Conservation (phyloP, 2,888 invertebrate genomes). For the Cephus pygmeus region DNA sequence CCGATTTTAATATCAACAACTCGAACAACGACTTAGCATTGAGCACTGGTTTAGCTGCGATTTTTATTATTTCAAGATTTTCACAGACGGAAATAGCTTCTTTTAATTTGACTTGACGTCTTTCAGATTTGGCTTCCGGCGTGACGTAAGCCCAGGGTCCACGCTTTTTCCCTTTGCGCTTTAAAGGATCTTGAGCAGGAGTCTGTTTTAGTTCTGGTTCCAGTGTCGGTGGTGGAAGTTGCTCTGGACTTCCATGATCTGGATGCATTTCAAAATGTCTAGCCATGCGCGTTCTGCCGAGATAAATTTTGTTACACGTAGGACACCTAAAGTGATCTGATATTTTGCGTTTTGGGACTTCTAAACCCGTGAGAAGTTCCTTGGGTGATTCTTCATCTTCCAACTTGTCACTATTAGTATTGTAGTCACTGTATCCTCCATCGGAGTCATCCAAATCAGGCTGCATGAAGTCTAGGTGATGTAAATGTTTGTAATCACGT, state of each 20-base stretch:
- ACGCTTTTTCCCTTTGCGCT: constrained; percentile 61
- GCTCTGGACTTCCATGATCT: constrained; percentile 68
- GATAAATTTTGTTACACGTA: constrained; percentile 74
- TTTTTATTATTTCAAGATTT: constrained; percentile 54
- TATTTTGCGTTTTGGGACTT: constrained; percentile 65
- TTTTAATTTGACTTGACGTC: constrained; percentile 54
- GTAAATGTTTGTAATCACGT: constrained; percentile 71
- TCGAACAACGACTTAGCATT: constrained; percentile 56
- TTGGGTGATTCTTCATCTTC: constrained; percentile 54
- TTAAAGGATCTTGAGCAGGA: constrained; percentile 43
- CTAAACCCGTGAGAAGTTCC: constrained; percentile 55
- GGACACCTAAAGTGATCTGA: constrained; percentile 71
- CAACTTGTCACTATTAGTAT: constrained; percentile 54
- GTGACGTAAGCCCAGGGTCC: constrained; percentile 62
- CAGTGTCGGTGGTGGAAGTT: constrained; percentile 55
- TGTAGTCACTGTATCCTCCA: constrained; percentile 71
- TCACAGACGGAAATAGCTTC: constrained; percentile 61
- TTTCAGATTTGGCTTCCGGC: constrained; percentile 58
- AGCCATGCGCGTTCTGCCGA: constrained; percentile 72
- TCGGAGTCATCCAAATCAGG: constrained; percentile 71
- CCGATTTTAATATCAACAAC: constrained; percentile 56
- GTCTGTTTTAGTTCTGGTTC: constrained; percentile 53
- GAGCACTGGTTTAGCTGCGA: constrained; percentile 59
- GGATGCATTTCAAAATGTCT: constrained; percentile 74
- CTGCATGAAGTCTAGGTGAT: constrained; percentile 69